phyloP scores from a whole-genome alignment of 2,797 vertebrate species.

The Anas flavirostris region DNA sequence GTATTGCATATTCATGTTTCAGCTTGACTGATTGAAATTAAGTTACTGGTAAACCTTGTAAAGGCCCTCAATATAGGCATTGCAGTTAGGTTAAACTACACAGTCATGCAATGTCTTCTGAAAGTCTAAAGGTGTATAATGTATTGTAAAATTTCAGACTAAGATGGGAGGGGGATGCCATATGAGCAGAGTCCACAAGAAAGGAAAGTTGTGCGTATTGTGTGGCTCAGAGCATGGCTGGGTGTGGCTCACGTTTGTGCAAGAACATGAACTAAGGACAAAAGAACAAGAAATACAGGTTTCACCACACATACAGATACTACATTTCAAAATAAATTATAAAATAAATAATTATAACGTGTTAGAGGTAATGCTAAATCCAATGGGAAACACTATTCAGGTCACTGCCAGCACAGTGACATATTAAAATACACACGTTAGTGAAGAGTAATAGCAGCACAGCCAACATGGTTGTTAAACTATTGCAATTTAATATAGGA shows the following conservation, averaged over 20 bases:
- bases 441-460: neutral
- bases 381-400: neutral
- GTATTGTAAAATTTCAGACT: neutral
- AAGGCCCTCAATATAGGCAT: neutral
- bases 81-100: neutral
- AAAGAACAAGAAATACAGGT: constrained; percentile 10
- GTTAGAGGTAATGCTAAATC: neutral
- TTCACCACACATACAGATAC: neutral
- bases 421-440: neutral
- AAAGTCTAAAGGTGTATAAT: neutral
- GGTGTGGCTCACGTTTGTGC: neutral
- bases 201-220: neutral
- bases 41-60: neutral
- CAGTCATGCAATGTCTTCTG: neutral
- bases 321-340: neutral
- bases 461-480: neutral
- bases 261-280: neutral
- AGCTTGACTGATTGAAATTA: neutral
- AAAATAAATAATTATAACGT: neutral
- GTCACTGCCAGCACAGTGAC: neutral
- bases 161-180: neutral
- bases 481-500: neutral
- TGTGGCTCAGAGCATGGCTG: rapidly evolving
- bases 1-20: neutral
- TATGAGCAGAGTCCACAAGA: neutral